Evolutionary conservation across 2,797 vertebrate genomes (phyloP), one percentile per base, ranked within the genome.

Genomic region (Peromyscus eremicus): DNA sequence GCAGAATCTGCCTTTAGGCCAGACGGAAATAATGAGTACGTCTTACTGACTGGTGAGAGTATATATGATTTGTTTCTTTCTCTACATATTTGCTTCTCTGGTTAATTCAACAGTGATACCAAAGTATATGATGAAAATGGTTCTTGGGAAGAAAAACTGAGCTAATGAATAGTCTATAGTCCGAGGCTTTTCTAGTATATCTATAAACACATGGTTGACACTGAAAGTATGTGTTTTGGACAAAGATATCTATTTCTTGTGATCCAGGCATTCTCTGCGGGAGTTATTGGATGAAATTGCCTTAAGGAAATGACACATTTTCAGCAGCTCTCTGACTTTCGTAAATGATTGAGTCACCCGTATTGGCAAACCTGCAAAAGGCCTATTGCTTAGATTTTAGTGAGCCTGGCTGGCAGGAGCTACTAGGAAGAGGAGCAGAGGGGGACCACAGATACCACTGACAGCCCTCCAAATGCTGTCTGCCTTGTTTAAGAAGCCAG

Each of bases 81-180:
- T 84, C 83, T 91, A 60, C 77, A 34, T 7, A 34, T 1, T 52
- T 94, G 60, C 77, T 70, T 49, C 10, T n/a, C 64, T 94, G 13
- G 43, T 93, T 94, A 93, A 89, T 77, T 85, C 80, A 86, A 87
- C 40, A 5, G 34, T 80, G 34, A 55, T 66, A 91, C 60, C 46
- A 46, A 82, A 6, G 17, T 13, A 34, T 79, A 64, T 93, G 62
- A 70, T 8, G 6, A 77, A 55, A 85, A 68, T 29, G 7, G 12
- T 71, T 84, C 92, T 93, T 94, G 16, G 6, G 76, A 83, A 89
- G 17, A 80, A 34, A 37, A 89, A 87, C 37, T 81, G 3, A 37
- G n/a, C 55, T 77, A 92, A 91, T 52, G 89, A 91, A 93, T 90
- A 70, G 64, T 55, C 11, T 73, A 29, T 34, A 29, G 12, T 60